Conservation (phyloP, 2,797 vertebrate species). For the Sebastiscus albofasciatus region DNA sequence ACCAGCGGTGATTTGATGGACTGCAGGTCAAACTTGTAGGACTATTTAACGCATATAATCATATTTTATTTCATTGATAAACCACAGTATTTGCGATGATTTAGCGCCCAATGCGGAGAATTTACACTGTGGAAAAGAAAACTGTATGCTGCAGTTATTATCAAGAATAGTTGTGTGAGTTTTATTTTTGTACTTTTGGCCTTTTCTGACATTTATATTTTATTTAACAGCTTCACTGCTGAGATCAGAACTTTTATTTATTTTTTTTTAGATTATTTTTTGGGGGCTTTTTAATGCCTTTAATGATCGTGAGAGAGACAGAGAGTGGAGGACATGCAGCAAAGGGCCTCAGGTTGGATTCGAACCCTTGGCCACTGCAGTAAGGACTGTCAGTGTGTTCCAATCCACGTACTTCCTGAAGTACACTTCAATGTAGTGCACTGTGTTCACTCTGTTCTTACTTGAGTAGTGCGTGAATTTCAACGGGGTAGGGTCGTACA, state of each 20-base stretch:
- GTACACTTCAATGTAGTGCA: too few species aligned
- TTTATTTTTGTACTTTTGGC: neutral
- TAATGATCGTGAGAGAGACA: too few species aligned
- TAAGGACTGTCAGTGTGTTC: too few species aligned
- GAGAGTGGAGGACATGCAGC: too few species aligned
- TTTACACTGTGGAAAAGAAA: neutral
- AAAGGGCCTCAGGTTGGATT: too few species aligned
- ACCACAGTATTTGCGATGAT: neutral
- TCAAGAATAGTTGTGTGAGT: neutral
- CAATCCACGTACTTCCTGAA: too few species aligned
- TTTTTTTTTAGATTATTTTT: too few species aligned
- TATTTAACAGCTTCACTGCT: neutral
- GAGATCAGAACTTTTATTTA: neutral
- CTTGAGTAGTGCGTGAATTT: too few species aligned
- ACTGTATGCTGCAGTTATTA: neutral
- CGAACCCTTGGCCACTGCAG: fast-evolving
- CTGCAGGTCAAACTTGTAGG: neutral
- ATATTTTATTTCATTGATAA: neutral
- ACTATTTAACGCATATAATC: neutral
- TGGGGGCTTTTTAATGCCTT: too few species aligned
- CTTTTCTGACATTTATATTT: neutral
- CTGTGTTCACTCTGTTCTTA: too few species aligned
- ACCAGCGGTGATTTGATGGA: neutral
- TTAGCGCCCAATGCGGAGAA: neutral
- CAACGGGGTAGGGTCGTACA: too few species aligned